These are phyloP conservation scores for Conops quadrifasciatus DNA, from an alignment of 2,888 invertebrate genomes.

Conservation along the genomic window DNA sequence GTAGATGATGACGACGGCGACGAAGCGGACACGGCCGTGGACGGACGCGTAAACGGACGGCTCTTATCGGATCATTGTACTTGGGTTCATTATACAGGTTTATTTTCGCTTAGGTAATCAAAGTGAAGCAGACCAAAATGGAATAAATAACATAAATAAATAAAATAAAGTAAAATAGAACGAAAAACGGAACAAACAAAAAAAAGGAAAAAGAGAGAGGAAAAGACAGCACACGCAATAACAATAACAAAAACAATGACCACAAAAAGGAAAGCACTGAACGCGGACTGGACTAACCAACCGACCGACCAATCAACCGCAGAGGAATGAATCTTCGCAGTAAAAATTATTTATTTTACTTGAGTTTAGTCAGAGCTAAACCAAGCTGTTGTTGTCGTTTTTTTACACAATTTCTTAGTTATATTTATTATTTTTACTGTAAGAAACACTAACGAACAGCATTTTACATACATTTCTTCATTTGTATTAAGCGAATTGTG, in stretches of 20 bases:
- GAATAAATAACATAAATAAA: neutral
- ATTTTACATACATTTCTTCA: no score
- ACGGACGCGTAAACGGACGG: conserved; percentile 24
- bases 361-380: no score
- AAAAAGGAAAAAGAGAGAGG: neutral
- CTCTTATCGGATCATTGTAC: conserved; percentile 46
- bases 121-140: conserved; percentile 7
- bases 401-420: no score
- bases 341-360: no score
- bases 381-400: no score
- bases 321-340: no score
- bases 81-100: conserved; percentile 47
- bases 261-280: neutral
- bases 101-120: conserved; percentile 28
- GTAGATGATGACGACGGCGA: neutral
- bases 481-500: no score
- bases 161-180: neutral
- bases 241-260: conserved; percentile 16
- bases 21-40: neutral
- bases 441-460: no score
- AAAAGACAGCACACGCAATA: neutral
- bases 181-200: neutral
- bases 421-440: no score
- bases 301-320: no score
- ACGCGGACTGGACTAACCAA: no score